Evolutionary conservation across 2,888 invertebrate genomes (phyloP).

Genomic region (Torymus tubicola): DNA sequence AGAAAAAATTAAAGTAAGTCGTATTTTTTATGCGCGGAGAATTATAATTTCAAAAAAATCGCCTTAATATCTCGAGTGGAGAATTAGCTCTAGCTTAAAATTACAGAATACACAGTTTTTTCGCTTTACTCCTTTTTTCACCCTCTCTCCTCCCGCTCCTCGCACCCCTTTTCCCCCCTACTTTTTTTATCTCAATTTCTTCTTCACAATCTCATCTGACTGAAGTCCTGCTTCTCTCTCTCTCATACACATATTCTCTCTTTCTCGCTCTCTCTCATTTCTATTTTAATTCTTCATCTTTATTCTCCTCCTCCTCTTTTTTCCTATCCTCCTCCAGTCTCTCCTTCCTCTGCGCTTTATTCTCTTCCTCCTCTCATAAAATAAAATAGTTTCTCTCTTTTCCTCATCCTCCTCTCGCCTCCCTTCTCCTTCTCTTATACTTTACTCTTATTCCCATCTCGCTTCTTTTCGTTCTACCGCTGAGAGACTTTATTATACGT

Average conservation of each 20-base stretch:
- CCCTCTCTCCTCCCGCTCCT: background rate
- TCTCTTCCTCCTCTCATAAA: conserved; percentile 51
- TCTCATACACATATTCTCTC: conserved; percentile 22
- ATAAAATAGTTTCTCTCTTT: conserved; percentile 58
- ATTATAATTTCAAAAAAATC: conserved; percentile 58
- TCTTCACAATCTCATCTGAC: conserved; percentile 53
- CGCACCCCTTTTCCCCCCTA: background rate
- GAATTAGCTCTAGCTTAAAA: conserved; percentile 55
- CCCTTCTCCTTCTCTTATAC: conserved; percentile 39
- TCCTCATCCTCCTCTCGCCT: conserved; percentile 36
- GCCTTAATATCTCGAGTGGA: conserved; percentile 54
- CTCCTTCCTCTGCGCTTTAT: conserved; percentile 26
- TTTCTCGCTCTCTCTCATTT: conserved; percentile 11
- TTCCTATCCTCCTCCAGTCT: conserved; percentile 18
- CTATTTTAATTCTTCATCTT: conserved; percentile 57
- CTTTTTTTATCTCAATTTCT: conserved; percentile 47
- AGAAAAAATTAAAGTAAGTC: conserved; percentile 56
- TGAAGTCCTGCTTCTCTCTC: conserved; percentile 27
- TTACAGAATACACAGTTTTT: conserved; percentile 54
- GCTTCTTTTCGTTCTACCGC: conserved; percentile 64
- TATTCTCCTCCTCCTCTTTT: conserved; percentile 41
- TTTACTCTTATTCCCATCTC: conserved; percentile 54
- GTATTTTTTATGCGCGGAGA: conserved; percentile 53
- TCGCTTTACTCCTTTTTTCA: conserved; percentile 29
- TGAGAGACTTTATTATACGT: conserved; percentile 70